Base-by-base conservation (phyloP, 1,140 invertebrate species). In the Saccostrea echinata region DNA sequence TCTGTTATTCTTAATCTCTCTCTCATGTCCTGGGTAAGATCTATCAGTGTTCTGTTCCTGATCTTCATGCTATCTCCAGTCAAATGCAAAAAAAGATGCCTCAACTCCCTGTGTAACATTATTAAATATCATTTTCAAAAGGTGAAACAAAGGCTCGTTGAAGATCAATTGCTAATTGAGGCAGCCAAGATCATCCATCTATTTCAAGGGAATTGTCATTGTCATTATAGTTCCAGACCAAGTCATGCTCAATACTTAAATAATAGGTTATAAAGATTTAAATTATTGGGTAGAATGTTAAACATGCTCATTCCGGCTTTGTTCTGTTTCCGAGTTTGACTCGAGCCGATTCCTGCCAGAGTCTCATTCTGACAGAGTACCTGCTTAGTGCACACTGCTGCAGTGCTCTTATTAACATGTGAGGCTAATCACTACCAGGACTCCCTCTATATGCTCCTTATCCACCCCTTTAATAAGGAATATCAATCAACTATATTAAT, bases 11-110 rank as follows among this genome's bases (percentile, higher is more conserved):
- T 27, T 76, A 33, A 76, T 76, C 30, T 30, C 16, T 76, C 11
- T 16, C 24, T 43, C 43, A 16, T 13, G 16, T 30, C 55, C 12
- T 30, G 24, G 4, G 68, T 30, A 76, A 76, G 68, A 76, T 76
- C 61, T 80, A 18, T 84, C 61, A 52, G 51, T 84, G 71, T 33
- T n/a, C n/a, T 87, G 57, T 33, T 55, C 18, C 51, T 76, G 30
- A 61, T 80, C 82, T 18, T 55, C 52, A 30, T 76, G n/a, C 35
- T 84, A 57, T 33, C 30, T 81, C 16, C 55, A 55, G 51, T 80
- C 35, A 51, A 43, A 86, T 86, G 21, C 43, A 53, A 71, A 89
- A 43, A 86, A 85, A 52, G 76, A 61, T 68, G 68, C 81, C 84
- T 88, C 85, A 88, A 88, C 84, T 33, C 30, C 27, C 12, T 76